Conservation (phyloP, 2,797 vertebrate genomes). For the Myotis daubentonii region DNA sequence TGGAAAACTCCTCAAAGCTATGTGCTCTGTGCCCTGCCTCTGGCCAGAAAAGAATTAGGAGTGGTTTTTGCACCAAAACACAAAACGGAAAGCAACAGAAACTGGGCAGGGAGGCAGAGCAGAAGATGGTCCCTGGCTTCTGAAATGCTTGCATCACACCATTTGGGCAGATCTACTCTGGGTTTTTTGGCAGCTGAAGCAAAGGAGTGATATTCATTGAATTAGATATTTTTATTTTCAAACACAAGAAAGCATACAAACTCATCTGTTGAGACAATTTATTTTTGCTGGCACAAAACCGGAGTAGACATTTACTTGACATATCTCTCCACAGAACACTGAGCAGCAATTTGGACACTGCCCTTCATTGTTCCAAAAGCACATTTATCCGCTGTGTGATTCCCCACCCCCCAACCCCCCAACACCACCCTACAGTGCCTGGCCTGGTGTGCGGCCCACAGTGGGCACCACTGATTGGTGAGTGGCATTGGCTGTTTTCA, state of each 20-base stretch:
- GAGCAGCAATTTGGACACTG: constrained; percentile 5
- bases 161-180: background rate
- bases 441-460: constrained; percentile 22
- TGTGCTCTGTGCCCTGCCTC: background rate
- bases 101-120: background rate
- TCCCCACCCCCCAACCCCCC: background rate
- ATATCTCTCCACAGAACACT: background rate
- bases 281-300: constrained; percentile 42
- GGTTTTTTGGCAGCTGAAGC: constrained; percentile 34
- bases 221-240: constrained; percentile 24
- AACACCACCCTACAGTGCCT: background rate
- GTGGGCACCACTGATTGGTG: constrained; percentile 54
- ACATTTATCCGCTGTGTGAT: background rate
- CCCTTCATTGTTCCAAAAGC: background rate
- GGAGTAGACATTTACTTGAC: constrained; percentile 3
- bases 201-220: background rate
- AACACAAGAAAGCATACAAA: constrained; percentile 35
- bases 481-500: constrained; percentile 13
- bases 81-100: background rate
- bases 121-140: background rate
- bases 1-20: background rate
- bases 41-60: background rate
- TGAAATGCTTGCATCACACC: background rate
- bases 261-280: constrained; percentile 42
- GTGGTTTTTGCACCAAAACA: background rate